phyloP scores from a whole-genome alignment of 2,797 vertebrate genomes.

The Babyrousa celebensis region DNA sequence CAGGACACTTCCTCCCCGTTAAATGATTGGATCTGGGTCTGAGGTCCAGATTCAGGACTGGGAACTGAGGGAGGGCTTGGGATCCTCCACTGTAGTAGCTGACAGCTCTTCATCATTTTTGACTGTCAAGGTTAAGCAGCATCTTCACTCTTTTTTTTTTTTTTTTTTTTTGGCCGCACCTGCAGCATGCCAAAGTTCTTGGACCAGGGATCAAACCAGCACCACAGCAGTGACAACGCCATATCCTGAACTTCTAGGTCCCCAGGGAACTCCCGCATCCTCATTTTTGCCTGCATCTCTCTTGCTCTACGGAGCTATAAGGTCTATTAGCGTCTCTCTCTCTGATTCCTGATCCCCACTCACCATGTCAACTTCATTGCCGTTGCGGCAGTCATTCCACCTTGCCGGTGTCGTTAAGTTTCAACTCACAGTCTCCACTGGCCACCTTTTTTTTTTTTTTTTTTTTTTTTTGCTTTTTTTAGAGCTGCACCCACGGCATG shows the following conservation, averaged over 20 bases:
- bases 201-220: too few species aligned
- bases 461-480: too few species aligned
- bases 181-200: too few species aligned
- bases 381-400: background rate
- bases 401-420: background rate
- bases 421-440: background rate
- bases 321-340: background rate
- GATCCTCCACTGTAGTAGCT: background rate
- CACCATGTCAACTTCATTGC: background rate
- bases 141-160: background rate
- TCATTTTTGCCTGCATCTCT: too few species aligned
- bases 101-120: background rate
- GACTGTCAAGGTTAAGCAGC: background rate
- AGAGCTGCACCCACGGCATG: too few species aligned
- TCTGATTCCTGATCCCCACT: background rate
- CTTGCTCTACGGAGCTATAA: background rate
- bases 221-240: too few species aligned
- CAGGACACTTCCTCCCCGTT: background rate
- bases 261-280: too few species aligned
- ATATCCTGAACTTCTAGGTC: too few species aligned
- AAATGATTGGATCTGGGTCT: background rate
- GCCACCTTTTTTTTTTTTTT: too few species aligned
- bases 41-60: background rate
- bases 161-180: too few species aligned
- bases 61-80: background rate